Evolutionary conservation across 2,113 vertebrate genomes (phyloP).

Genomic region (Gopherus evgoodei): DNA sequence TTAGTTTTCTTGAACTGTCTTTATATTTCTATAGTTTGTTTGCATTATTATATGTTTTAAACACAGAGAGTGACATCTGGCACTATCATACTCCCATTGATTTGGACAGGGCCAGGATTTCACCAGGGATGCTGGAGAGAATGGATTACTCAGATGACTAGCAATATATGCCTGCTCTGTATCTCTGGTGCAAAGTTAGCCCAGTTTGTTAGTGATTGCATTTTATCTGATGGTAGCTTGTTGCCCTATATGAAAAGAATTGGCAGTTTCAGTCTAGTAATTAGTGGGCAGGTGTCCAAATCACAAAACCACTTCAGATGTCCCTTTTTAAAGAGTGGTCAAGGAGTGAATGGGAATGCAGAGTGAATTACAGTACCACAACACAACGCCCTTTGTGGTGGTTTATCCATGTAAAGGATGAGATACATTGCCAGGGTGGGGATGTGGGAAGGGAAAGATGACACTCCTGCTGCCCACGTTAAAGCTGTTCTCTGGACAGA

Average conservation of each 20-base stretch:
- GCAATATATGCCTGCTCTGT: neutral
- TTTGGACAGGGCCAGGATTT: neutral
- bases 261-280: neutral
- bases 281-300: neutral
- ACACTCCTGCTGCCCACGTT: slow-evolving; percentile 57
- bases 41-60: neutral
- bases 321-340: neutral
- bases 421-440: slow-evolving; percentile 51
- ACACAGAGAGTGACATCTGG: neutral
- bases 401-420: slow-evolving; percentile 65
- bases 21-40: neutral
- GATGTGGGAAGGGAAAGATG: slow-evolving; percentile 55
- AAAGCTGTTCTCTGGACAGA: slow-evolving; percentile 57
- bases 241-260: neutral
- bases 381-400: slow-evolving; percentile 64
- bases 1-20: neutral
- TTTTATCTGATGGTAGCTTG: neutral
- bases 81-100: neutral
- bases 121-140: neutral
- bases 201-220: accelerated
- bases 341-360: slow-evolving; percentile 42
- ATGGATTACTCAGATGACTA: neutral
- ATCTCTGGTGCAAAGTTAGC: neutral
- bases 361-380: slow-evolving; percentile 38
- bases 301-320: neutral